These are phyloP conservation scores for Encarsia formosa DNA, from an alignment of 2,888 invertebrate genomes.

Conservation along the genomic window DNA sequence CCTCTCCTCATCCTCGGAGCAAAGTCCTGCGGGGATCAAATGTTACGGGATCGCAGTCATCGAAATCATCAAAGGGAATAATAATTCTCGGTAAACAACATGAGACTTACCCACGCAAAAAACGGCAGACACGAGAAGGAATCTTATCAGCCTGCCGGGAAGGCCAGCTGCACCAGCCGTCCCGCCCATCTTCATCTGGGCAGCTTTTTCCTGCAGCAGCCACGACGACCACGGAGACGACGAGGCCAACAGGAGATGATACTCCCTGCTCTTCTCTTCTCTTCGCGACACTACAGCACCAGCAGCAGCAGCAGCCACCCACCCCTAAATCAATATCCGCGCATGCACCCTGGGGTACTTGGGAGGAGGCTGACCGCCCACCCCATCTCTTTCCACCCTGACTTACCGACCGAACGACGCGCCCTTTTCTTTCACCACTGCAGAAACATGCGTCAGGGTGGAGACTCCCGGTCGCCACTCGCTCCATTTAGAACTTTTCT, in stretches of 20 bases:
- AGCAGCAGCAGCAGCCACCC: constrained; percentile 19
- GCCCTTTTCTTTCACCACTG: too few species aligned
- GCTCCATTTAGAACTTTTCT: too few species aligned
- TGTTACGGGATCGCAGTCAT: too few species aligned
- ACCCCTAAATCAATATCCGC: constrained; percentile 40
- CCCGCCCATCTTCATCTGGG: constrained; percentile 16
- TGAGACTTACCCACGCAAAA: constrained; percentile 43
- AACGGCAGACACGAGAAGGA: constrained; percentile 42
- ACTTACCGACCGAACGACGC: too few species aligned
- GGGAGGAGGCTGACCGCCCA: too few species aligned
- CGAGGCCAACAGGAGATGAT: not conserved
- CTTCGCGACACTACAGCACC: constrained; percentile 22
- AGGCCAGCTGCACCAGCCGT: constrained; percentile 42
- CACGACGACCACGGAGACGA: not conserved
- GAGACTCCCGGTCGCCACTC: too few species aligned
- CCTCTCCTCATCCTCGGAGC: constrained; percentile 95
- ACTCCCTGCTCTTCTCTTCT: not conserved
- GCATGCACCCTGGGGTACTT: too few species aligned
- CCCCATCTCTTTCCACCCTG: too few species aligned
- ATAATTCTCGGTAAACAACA: too few species aligned
- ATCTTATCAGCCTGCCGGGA: constrained; percentile 36
- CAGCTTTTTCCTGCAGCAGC: constrained; percentile 4
- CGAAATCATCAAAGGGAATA: not conserved
- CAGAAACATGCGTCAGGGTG: too few species aligned
- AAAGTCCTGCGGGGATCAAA: constrained; percentile 53